A percentile compares a stretch with the other conserved stretches of the same genome.
Conservation (phyloP, 2,797 vertebrate species). For the Centroberyx gerrardi region DNA sequence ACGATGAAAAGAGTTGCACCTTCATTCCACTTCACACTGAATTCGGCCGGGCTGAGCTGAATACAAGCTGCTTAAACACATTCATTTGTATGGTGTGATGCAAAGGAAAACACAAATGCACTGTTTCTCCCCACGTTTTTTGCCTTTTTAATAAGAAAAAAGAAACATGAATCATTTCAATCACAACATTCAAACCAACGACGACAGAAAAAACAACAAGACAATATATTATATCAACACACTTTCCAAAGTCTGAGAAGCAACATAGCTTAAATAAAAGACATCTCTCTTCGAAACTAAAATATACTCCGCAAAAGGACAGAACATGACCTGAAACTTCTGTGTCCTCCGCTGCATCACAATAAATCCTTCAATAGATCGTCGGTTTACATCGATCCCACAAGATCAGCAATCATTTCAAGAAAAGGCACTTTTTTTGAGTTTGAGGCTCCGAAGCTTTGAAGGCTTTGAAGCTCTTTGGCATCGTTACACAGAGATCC, state of each 20-base stretch:
- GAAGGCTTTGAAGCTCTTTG: constrained; percentile 36
- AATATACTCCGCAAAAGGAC: constrained; percentile 66
- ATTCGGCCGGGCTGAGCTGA: too few relatives aligned
- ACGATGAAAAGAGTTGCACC: too few relatives aligned
- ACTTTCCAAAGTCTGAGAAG: constrained; percentile 78
- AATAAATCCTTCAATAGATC: constrained; percentile 68
- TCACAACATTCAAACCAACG: constrained; percentile 80
- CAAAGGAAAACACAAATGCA: constrained; percentile 35
- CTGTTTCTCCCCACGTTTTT: constrained; percentile 74
- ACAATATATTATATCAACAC: constrained; percentile 85
- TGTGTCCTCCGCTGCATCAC: constrained; percentile 40
- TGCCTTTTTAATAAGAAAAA: constrained; percentile 87
- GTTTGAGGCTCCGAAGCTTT: constrained; percentile 9
- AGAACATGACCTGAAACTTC: constrained; percentile 81
- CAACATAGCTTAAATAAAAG: constrained; percentile 85
- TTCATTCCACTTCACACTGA: too few relatives aligned
- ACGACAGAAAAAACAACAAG: constrained; percentile 58
- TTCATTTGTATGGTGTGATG: not conserved
- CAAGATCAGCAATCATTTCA: constrained; percentile 63
- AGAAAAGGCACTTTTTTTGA: constrained; percentile 69
- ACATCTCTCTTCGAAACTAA: constrained; percentile 61
- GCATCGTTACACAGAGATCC: constrained; percentile 60
- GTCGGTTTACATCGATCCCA: constrained; percentile 51
- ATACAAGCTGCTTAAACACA: too few relatives aligned
- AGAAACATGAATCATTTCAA: constrained; percentile 79